Percentiles rank a stretch among this genome's conserved stretches.
phyloP scores from a whole-genome alignment of 2,888 invertebrate genomes.

The Scaptomyza flava region DNA sequence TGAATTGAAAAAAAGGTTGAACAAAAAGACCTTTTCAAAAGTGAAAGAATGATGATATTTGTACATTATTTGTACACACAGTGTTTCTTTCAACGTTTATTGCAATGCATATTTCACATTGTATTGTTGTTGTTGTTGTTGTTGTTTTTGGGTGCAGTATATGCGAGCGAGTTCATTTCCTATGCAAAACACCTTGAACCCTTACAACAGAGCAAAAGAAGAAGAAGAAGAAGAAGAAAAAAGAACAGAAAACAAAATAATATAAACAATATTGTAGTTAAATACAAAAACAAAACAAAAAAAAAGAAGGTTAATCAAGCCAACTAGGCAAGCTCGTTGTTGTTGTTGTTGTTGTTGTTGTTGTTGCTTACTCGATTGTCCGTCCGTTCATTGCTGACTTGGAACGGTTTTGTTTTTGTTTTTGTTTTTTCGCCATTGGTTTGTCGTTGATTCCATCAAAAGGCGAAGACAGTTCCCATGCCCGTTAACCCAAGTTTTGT shows the following conservation, averaged over 20 bases:
- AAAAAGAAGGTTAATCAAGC: conserved; percentile 66
- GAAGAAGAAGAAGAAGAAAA: background rate
- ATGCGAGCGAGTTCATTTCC: conserved; percentile 23
- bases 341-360: background rate
- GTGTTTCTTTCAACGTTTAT: conserved; percentile 8
- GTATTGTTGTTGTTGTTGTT: conserved; percentile 3
- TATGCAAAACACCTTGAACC: conserved; percentile 43
- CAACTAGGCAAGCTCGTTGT: conserved; percentile 39
- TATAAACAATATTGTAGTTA: conserved; percentile 29
- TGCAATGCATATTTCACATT: conserved; percentile 14
- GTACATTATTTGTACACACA: conserved; percentile 1
- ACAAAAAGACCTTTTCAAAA: background rate
- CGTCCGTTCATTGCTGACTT: conserved; percentile 12
- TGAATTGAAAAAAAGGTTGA: conserved; percentile 9
- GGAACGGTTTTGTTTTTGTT: conserved; percentile 5
- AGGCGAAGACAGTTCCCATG: conserved; percentile 54
- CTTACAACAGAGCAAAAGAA: background rate
- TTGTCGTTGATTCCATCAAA: conserved; percentile 31
- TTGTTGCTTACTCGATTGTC: conserved; percentile 17
- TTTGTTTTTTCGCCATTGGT: conserved; percentile 3
- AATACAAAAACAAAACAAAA: conserved; percentile 2
- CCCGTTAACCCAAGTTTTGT: conserved; percentile 31
- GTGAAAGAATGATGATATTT: conserved; percentile 9
- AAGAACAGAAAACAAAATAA: background rate
- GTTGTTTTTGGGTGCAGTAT: conserved; percentile 20